A percentile compares a stretch with the other conserved stretches of the same genome.
These are phyloP conservation scores for Papilio polytes DNA, from an alignment of 1,140 invertebrate species.

Conservation along the genomic window DNA sequence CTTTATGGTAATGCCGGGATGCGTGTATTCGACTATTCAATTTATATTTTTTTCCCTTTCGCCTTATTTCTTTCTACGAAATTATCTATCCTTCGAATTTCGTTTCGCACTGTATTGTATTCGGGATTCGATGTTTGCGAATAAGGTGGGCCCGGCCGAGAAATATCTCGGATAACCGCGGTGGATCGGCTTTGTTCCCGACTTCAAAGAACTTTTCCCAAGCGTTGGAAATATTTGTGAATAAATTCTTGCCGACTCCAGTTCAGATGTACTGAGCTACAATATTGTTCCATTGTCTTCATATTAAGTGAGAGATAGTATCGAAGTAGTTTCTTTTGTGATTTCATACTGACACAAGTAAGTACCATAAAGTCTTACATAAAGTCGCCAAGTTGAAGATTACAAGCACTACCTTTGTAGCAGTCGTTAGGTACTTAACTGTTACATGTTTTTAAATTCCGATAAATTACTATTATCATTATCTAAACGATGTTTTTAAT, in stretches of 20 bases:
- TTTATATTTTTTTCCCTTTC: constrained; percentile 82
- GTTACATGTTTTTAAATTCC: no score
- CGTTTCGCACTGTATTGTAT: constrained; percentile 83
- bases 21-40: constrained; percentile 84
- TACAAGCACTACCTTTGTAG: not conserved
- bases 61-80: constrained; percentile 81
- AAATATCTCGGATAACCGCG: constrained; percentile 82
- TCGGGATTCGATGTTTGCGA: constrained; percentile 80
- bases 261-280: constrained; percentile 54
- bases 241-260: constrained; percentile 61
- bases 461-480: no score
- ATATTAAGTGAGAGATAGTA: constrained; percentile 50
- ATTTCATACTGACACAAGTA: not conserved
- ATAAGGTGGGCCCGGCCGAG: constrained; percentile 77
- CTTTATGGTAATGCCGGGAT: constrained; percentile 83
- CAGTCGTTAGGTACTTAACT: not conserved
- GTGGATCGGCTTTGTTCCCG: constrained; percentile 80
- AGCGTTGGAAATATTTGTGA: constrained; percentile 70
- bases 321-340: constrained; percentile 9
- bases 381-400: not conserved
- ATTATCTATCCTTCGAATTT: constrained; percentile 83
- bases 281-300: constrained; percentile 58
- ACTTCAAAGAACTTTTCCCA: constrained; percentile 81
- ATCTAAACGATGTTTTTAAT: not conserved
- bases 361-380: not conserved